Evolutionary conservation across 1,140 invertebrate species (phyloP).

Genomic region (Spodoptera litura): DNA sequence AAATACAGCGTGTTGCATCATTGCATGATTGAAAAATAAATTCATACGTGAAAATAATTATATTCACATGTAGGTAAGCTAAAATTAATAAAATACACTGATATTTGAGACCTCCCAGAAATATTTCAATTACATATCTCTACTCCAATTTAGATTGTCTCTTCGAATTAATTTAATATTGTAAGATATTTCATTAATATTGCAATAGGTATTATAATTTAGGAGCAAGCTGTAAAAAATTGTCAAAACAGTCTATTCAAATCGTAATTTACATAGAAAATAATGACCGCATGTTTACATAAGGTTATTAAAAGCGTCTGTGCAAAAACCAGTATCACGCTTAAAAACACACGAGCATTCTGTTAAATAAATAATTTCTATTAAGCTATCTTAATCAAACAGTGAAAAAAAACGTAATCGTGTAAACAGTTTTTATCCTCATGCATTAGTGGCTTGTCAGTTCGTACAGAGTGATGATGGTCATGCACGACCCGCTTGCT

Average conservation of each 20-base stretch:
- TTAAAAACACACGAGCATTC: not conserved
- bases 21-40: not conserved
- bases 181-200: not conserved
- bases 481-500: slow-evolving; percentile 53
- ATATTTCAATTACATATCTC: no score
- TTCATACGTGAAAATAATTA: no score
- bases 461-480: slow-evolving; percentile 60
- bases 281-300: not conserved
- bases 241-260: not conserved
- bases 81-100: no score
- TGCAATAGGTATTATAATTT: not conserved
- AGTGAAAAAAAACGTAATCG: slow-evolving; percentile 31
- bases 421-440: slow-evolving; percentile 48
- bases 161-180: no score
- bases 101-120: no score
- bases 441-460: slow-evolving; percentile 77
- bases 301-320: not conserved
- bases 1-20: not conserved
- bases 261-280: not conserved
- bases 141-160: no score
- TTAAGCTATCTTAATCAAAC: slow-evolving; percentile 31
- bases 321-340: slow-evolving; percentile 5
- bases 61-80: no score
- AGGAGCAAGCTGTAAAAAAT: not conserved
- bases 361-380: slow-evolving; percentile 38